Evolutionary conservation across 2,888 invertebrate species (phyloP), one percentile per base, ranked within the genome.

Genomic region (Xestia ashworthii): DNA sequence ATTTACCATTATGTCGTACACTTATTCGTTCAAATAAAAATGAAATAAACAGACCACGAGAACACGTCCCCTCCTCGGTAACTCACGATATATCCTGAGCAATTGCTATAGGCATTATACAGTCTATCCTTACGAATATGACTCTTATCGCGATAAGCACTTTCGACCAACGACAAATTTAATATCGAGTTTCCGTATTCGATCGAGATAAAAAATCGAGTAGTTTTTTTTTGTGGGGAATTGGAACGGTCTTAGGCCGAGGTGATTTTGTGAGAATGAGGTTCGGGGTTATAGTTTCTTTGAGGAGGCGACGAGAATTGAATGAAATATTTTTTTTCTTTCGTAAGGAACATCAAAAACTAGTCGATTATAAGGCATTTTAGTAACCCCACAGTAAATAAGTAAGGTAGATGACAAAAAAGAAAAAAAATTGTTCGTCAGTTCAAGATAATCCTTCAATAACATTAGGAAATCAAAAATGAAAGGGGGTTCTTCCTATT

Each of bases 1-100:
- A 93, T 90, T 94, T 92, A 95, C 95, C 95, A 95, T 95, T 84
- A 22, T 88, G 85, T 89, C 80, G 77, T 88, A 81, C 85, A 81
- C 87, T 82, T 78, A 74, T 76, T 3, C 67, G 78, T 65, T 71
- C 22, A 67, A 70, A 81, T 32, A 48, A n/a, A 44, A n/a, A 44
- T 16, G 8, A 65, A n/a, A n/a, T 44, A 65, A 41, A 84, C 84
- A 75, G 74, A 83, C 73, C 62, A 62, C 53, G 19, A 68, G 46
- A 32, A 78, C 71, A 87, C 86, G 87, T 86, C 88, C 71, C 80
- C 71, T 71, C 77, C 75, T 81, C 86, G 85, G 88, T 80, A 66
- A 68, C 73, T 64, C 72, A n/a, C 46, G 50, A 69, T 69, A 74
- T 88, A 88, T 93, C 95, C 94, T 92, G 92, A 86, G 91, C 93